phyloP scores from a whole-genome alignment of 1,140 invertebrate genomes.

The Matsumurasca onukii region DNA sequence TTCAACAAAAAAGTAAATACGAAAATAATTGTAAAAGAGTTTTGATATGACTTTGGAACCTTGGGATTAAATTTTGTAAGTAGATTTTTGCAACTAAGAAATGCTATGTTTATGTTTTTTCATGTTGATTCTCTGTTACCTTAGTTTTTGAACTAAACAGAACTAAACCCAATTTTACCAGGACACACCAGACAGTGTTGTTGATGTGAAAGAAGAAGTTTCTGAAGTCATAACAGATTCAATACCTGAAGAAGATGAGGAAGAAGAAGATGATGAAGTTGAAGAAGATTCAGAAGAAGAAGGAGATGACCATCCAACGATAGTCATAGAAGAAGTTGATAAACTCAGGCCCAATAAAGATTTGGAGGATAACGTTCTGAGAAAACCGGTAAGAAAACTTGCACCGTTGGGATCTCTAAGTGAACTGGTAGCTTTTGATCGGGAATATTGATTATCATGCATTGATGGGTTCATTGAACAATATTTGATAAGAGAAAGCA shows the following conservation, averaged over 20 bases:
- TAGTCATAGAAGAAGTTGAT: slow-evolving; percentile 4
- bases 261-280: slow-evolving; percentile 53
- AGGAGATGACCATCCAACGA: slow-evolving; percentile 23
- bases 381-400: slow-evolving; percentile 21
- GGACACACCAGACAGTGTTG: slow-evolving; percentile 49
- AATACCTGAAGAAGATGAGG: slow-evolving; percentile 53
- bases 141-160: too few relatives aligned
- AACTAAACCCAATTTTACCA: too few relatives aligned
- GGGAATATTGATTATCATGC: slow-evolving; percentile 20
- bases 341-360: background rate
- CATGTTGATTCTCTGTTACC: too few relatives aligned
- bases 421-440: slow-evolving; percentile 19
- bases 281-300: slow-evolving; percentile 46
- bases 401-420: slow-evolving; percentile 1
- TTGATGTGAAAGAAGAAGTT: slow-evolving; percentile 54
- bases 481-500: too few relatives aligned
- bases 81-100: too few relatives aligned
- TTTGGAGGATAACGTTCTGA: background rate
- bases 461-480: too few relatives aligned
- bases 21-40: too few relatives aligned
- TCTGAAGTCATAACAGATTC: slow-evolving; percentile 47
- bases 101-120: too few relatives aligned
- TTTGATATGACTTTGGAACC: too few relatives aligned
- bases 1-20: too few relatives aligned
- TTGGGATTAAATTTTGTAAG: too few relatives aligned